Conservation (phyloP, 2,113 vertebrate genomes). For the Sceloporus tristichus region DNA sequence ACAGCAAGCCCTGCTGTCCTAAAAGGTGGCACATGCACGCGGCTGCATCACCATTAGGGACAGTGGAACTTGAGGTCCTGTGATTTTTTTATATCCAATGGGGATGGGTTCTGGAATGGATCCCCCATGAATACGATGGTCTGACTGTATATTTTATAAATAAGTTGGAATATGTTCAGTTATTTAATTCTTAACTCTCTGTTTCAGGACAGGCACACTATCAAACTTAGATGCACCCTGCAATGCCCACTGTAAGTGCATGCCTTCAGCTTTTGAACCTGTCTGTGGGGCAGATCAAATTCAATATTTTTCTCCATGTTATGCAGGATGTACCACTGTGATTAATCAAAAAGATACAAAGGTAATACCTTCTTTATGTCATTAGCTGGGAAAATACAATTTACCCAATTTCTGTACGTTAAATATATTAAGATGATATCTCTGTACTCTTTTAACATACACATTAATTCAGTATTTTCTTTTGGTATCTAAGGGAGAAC, state of each 20-base stretch:
- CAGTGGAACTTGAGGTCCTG: too few relatives aligned
- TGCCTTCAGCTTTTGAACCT: slow-evolving; percentile 78
- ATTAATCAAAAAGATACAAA: slow-evolving; percentile 41
- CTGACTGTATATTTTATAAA: neutral
- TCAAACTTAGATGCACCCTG: slow-evolving; percentile 77
- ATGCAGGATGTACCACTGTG: slow-evolving; percentile 77
- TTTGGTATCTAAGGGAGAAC: neutral
- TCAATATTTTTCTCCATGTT: slow-evolving; percentile 85
- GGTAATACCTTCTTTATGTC: slow-evolving; percentile 63
- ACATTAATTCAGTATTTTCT: neutral
- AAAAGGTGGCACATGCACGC: too few relatives aligned
- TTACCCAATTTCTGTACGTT: neutral
- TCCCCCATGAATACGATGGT: too few relatives aligned
- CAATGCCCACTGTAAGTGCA: slow-evolving; percentile 79
- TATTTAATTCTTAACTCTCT: slow-evolving; percentile 31
- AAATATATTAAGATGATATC: neutral
- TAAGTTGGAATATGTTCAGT: neutral
- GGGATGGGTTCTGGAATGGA: too few relatives aligned
- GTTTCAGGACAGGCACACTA: slow-evolving; percentile 73
- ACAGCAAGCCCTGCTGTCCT: too few relatives aligned
- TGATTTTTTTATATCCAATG: too few relatives aligned
- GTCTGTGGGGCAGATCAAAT: slow-evolving; percentile 80
- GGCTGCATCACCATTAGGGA: too few relatives aligned
- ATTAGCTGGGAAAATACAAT: too few relatives aligned
- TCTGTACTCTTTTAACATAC: neutral